Evolutionary conservation across 2,888 invertebrate species (phyloP).

Genomic region (Palloptera scutellata): DNA sequence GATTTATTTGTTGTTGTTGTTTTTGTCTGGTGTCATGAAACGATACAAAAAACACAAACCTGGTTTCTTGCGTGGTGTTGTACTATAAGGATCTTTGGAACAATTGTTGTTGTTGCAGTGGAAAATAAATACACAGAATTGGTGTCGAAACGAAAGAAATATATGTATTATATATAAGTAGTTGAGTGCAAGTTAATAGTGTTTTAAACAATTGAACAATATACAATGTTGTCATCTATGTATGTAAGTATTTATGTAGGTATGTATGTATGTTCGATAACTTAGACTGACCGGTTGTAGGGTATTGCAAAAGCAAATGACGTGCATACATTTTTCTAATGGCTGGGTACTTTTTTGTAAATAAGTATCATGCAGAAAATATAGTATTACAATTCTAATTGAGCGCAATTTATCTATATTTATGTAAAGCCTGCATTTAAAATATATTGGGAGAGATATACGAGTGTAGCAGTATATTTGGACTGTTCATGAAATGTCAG

Average conservation of each 20-base stretch:
- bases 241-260: background rate
- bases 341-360: constrained; percentile 2
- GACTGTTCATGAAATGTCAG: constrained; percentile 58
- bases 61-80: constrained; percentile 60
- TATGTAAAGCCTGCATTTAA: constrained; percentile 14
- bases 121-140: background rate
- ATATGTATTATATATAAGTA: no score
- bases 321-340: background rate
- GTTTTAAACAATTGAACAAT: constrained; percentile 26
- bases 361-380: constrained; percentile 11
- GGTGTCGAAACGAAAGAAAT: constrained; percentile 31
- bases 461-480: constrained; percentile 19
- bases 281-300: constrained; percentile 5
- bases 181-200: constrained; percentile 54
- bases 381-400: constrained; percentile 2
- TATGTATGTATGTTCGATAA: background rate
- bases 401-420: background rate
- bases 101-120: constrained; percentile 40
- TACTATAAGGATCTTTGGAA: constrained; percentile 61
- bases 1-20: constrained; percentile 15
- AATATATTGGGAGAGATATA: constrained; percentile 4
- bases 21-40: constrained; percentile 34
- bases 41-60: constrained; percentile 51
- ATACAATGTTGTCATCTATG: constrained; percentile 20
- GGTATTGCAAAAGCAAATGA: constrained; percentile 33